phyloP scores from a whole-genome alignment of 2,888 invertebrate genomes.

The Cosmia pyralina region DNA sequence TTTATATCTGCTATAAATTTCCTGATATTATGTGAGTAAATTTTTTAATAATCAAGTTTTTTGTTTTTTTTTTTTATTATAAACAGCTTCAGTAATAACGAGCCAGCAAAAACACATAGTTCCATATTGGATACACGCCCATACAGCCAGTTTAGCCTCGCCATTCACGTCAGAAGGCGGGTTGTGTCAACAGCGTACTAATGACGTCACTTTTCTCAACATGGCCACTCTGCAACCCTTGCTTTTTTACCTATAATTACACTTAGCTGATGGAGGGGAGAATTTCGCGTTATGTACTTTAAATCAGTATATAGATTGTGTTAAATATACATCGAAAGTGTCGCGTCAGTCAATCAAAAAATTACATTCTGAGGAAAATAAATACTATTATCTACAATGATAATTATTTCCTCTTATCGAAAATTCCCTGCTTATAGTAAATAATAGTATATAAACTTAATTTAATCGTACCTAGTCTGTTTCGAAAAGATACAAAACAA shows the following conservation, averaged over 20 bases:
- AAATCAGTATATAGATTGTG: conserved; percentile 57
- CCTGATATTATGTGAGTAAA: not conserved
- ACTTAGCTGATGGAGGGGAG: conserved; percentile 72
- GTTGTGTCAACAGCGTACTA: conserved; percentile 84
- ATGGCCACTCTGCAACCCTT: conserved; percentile 84
- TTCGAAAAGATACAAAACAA: conserved; percentile 3
- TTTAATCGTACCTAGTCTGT: conserved; percentile 8
- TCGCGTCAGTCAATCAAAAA: conserved; percentile 5
- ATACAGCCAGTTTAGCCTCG: conserved; percentile 73
- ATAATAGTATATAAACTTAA: conserved; percentile 28
- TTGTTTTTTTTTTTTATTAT: not conserved
- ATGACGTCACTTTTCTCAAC: conserved; percentile 88
- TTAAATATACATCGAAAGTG: conserved; percentile 17
- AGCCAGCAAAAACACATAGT: conserved; percentile 58
- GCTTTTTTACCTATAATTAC: conserved; percentile 81
- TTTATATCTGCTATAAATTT: not conserved
- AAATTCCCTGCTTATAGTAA: conserved; percentile 17
- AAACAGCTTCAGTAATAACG: conserved; percentile 54
- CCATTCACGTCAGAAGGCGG: conserved; percentile 85
- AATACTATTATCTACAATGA: not conserved
- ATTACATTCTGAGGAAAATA: conserved; percentile 1
- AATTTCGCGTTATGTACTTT: conserved; percentile 61
- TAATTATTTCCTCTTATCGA: conserved; percentile 4
- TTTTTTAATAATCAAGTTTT: too few species aligned
- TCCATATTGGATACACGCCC: conserved; percentile 78